Percentiles rank a stretch among this genome's conserved stretches.
Evolutionary conservation across 2,113 vertebrate genomes (phyloP).

Genomic region (Neolamprologus cancellatus): DNA sequence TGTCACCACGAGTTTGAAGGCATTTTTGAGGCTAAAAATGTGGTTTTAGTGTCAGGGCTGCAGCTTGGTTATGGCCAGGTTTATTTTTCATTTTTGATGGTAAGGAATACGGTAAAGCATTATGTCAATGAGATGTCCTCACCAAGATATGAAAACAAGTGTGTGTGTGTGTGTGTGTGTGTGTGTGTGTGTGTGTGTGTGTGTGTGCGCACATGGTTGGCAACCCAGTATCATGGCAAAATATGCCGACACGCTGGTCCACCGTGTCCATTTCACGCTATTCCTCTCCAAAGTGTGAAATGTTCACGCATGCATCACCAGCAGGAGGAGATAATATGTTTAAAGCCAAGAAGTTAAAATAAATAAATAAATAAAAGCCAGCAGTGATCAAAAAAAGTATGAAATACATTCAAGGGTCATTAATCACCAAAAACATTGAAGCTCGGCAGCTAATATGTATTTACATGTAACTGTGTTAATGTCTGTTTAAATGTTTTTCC

Average conservation of each 20-base stretch:
- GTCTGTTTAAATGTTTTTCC: neutral
- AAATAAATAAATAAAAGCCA: neutral
- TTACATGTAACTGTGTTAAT: neutral
- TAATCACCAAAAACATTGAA: neutral
- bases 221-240: neutral
- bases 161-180: neutral
- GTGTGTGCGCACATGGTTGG: rapidly evolving
- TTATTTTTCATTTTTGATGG: neutral
- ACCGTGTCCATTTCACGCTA: neutral
- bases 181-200: neutral
- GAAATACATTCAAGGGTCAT: neutral
- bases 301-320: neutral
- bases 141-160: neutral
- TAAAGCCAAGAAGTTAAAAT: neutral
- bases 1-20: rapidly evolving
- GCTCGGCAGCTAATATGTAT: rapidly evolving
- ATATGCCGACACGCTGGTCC: neutral
- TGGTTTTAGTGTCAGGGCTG: neutral
- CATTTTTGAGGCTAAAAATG: neutral
- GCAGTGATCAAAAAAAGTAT: neutral
- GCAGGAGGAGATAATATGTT: neutral
- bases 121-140: neutral
- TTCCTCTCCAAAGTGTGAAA: neutral
- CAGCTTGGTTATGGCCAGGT: neutral
- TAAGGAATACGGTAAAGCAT: neutral